Percentiles rank a stretch among this genome's conserved stretches.
These are phyloP conservation scores for Stylophora pistillata DNA, from an alignment of 64 coral and sea anemone genomes.

Conservation along the genomic window DNA sequence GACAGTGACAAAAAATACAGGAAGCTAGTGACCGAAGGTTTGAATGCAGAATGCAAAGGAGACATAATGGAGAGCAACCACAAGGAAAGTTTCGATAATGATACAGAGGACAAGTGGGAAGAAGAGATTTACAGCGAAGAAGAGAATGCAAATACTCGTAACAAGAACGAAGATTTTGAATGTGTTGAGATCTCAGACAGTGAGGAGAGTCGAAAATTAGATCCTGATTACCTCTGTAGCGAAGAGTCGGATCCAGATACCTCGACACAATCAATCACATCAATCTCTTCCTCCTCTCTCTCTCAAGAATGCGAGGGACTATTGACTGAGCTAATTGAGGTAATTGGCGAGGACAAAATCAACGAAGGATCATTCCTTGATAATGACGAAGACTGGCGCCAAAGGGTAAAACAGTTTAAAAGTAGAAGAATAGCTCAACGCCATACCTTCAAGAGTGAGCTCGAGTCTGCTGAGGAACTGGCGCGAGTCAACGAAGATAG, in stretches of 20 bases:
- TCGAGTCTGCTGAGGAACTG: constrained; percentile 42
- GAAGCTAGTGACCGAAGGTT: constrained; percentile 4
- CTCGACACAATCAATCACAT: constrained; percentile 31
- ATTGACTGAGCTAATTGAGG: constrained; percentile 41
- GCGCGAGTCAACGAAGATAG: constrained; percentile 30
- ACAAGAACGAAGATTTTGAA: constrained; percentile 31
- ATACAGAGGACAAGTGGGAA: constrained; percentile 15
- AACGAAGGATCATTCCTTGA: constrained; percentile 39
- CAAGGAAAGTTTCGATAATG: not conserved
- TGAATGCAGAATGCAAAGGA: constrained; percentile 24
- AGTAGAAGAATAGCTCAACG: constrained; percentile 41
- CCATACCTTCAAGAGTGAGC: constrained; percentile 36
- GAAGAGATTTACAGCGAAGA: constrained; percentile 18
- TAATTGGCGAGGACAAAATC: constrained; percentile 43
- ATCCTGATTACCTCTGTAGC: constrained; percentile 39
- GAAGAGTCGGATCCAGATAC: constrained; percentile 21
- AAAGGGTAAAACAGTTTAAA: constrained; percentile 38
- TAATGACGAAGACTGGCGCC: constrained; percentile 29
- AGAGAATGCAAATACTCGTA: constrained; percentile 19
- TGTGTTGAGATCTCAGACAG: constrained; percentile 40
- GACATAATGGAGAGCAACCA: constrained; percentile 22
- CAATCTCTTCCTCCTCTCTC: constrained; percentile 25
- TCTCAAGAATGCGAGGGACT: constrained; percentile 39
- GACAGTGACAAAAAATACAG: constrained; percentile 31
- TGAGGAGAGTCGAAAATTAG: constrained; percentile 36